Evolutionary conservation across 2,113 vertebrate genomes (phyloP).

Genomic region (Xiphias gladius): DNA sequence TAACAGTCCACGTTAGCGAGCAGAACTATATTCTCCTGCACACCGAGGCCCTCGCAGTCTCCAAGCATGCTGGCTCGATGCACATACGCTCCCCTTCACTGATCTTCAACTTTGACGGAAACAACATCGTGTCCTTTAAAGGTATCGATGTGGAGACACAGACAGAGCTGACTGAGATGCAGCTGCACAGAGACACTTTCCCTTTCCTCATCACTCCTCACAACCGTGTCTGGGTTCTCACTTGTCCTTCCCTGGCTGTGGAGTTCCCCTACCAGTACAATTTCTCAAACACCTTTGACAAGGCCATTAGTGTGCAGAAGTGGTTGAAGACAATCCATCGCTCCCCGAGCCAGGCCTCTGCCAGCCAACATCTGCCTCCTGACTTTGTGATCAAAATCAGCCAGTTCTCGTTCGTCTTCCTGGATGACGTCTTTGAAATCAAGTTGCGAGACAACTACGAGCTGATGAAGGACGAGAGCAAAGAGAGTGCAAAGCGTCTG

Average conservation of each 20-base stretch:
- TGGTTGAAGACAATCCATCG: slow-evolving; percentile 94
- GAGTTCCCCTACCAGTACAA: slow-evolving; percentile 98
- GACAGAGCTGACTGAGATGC: slow-evolving; percentile 88
- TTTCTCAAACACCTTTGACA: slow-evolving; percentile 93
- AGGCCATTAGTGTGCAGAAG: slow-evolving; percentile 92
- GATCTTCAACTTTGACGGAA: slow-evolving; percentile 91
- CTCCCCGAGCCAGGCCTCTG: not conserved
- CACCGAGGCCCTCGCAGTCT: slow-evolving; percentile 84
- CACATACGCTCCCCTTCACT: slow-evolving; percentile 87
- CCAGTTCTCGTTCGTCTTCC: slow-evolving; percentile 95
- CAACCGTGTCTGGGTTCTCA: slow-evolving; percentile 91
- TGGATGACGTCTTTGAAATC: slow-evolving; percentile 96
- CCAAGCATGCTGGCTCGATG: slow-evolving; percentile 80
- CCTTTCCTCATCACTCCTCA: slow-evolving; percentile 86
- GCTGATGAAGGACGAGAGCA: slow-evolving; percentile 98
- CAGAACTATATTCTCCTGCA: slow-evolving; percentile 89
- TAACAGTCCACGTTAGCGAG: slow-evolving; percentile 89
- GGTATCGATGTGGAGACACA: slow-evolving; percentile 87
- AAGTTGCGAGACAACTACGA: slow-evolving; percentile 98
- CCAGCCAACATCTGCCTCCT: slow-evolving; percentile 82
- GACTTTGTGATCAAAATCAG: slow-evolving; percentile 91
- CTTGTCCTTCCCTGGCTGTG: slow-evolving; percentile 86
- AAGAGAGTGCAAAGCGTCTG: slow-evolving; percentile 95
- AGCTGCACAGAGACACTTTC: slow-evolving; percentile 88
- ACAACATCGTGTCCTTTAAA: slow-evolving; percentile 92